These are phyloP conservation scores for Tychaedon coryphoeus DNA, from an alignment of 2,113 vertebrate genomes.

Conservation along the genomic window DNA sequence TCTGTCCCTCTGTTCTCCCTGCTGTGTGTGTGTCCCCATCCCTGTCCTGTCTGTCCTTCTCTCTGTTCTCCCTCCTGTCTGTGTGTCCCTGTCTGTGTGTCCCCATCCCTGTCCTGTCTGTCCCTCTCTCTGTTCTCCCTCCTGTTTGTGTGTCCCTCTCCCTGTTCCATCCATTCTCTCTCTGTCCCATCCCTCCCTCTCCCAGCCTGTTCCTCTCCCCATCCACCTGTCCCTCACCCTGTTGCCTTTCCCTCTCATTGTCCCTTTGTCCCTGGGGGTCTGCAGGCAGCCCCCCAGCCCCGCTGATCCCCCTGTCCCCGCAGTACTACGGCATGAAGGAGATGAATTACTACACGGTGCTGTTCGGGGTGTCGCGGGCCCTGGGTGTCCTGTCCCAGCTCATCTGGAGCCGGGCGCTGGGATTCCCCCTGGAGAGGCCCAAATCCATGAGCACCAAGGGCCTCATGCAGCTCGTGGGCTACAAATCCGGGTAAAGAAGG, in stretches of 20 bases:
- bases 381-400: constrained; percentile 91
- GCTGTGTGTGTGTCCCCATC: background rate
- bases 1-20: background rate
- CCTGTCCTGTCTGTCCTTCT: too few relatives aligned
- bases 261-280: accelerated
- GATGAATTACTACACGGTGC: constrained; percentile 98
- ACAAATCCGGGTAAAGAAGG: too few relatives aligned
- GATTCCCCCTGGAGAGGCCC: too few relatives aligned
- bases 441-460: too few relatives aligned
- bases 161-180: background rate
- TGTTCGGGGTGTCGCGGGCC: constrained; percentile 93
- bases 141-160: background rate
- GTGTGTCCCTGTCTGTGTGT: background rate
- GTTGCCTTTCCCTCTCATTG: background rate
- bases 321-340: constrained; percentile 97
- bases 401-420: constrained; percentile 75
- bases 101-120: too few relatives aligned
- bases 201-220: too few relatives aligned
- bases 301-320: background rate
- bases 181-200: background rate
- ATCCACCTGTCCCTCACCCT: too few relatives aligned
- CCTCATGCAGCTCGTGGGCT: too few relatives aligned
- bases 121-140: background rate
- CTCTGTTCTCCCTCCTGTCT: background rate
- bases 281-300: accelerated